phyloP scores from a whole-genome alignment of 2,888 invertebrate species.

The Melieria omissa region DNA sequence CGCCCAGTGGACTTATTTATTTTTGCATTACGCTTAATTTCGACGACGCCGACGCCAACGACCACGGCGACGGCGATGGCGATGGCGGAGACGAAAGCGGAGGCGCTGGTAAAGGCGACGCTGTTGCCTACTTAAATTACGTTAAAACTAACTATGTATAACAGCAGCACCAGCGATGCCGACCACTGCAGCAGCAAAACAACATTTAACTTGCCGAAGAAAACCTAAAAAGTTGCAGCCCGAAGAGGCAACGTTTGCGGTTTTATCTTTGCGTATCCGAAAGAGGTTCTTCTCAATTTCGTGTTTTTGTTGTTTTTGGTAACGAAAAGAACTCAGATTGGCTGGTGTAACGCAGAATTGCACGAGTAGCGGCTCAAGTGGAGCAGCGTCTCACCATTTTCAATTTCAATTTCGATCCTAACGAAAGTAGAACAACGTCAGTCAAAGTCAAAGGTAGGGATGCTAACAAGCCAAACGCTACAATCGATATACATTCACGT shows the following conservation, averaged over 20 bases:
- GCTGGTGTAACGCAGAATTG: neutral
- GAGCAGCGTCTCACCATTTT: slow-evolving; percentile 11
- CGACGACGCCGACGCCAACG: slow-evolving; percentile 4
- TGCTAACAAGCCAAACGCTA: neutral
- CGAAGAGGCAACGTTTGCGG: slow-evolving; percentile 30
- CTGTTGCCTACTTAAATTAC: slow-evolving; percentile 41
- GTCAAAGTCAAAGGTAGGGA: neutral
- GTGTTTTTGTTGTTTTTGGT: neutral
- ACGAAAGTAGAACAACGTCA: slow-evolving; percentile 11
- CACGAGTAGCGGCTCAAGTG: neutral
- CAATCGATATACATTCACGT: too few relatives aligned
- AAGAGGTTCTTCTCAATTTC: slow-evolving; percentile 9
- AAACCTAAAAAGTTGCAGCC: slow-evolving; percentile 22
- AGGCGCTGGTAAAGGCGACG: too few relatives aligned
- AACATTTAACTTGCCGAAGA: neutral
- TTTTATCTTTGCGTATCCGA: slow-evolving; percentile 12
- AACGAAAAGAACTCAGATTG: neutral
- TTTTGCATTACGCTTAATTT: slow-evolving; percentile 35
- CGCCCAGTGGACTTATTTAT: slow-evolving; percentile 28
- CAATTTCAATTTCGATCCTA: slow-evolving; percentile 6
- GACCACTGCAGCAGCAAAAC: neutral
- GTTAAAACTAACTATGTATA: slow-evolving; percentile 13
- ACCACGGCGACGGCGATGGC: neutral
- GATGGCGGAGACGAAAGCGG: neutral
- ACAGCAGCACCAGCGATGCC: neutral